Evolutionary conservation across 2,888 invertebrate species (phyloP).

Genomic region (Selenia dentaria): DNA sequence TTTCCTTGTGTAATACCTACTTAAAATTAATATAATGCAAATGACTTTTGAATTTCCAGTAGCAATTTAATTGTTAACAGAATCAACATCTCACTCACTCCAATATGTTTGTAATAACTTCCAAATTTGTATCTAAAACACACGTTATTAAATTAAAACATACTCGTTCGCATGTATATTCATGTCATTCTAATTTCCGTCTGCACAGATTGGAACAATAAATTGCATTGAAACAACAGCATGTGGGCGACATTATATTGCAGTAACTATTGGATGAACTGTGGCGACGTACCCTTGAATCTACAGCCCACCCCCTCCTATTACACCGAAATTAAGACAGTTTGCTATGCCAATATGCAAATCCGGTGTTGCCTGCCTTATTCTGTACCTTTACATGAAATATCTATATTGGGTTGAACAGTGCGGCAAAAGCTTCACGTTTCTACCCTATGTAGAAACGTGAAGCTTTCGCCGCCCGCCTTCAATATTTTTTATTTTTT

Average conservation of each 20-base stretch:
- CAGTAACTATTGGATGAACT: background rate
- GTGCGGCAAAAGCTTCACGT: no score
- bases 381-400: background rate
- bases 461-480: no score
- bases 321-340: constrained; percentile 80
- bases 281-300: constrained; percentile 27
- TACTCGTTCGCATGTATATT: constrained; percentile 47
- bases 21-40: no score
- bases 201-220: constrained; percentile 38
- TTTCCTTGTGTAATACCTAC: no score
- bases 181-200: constrained; percentile 57
- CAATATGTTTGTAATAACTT: background rate
- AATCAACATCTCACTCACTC: background rate
- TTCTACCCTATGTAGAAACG: no score
- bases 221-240: constrained; percentile 69
- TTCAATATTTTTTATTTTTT: no score
- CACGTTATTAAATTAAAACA: constrained; percentile 10
- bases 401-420: constrained; percentile 25
- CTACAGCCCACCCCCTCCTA: constrained; percentile 49
- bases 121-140: background rate
- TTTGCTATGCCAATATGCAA: constrained; percentile 79
- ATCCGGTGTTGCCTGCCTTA: constrained; percentile 42
- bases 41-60: no score
- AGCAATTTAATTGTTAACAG: background rate
- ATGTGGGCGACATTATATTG: constrained; percentile 57